Base-by-base conservation (phyloP, 2,797 vertebrate genomes). In the Tragelaphus eurycerus region DNA sequence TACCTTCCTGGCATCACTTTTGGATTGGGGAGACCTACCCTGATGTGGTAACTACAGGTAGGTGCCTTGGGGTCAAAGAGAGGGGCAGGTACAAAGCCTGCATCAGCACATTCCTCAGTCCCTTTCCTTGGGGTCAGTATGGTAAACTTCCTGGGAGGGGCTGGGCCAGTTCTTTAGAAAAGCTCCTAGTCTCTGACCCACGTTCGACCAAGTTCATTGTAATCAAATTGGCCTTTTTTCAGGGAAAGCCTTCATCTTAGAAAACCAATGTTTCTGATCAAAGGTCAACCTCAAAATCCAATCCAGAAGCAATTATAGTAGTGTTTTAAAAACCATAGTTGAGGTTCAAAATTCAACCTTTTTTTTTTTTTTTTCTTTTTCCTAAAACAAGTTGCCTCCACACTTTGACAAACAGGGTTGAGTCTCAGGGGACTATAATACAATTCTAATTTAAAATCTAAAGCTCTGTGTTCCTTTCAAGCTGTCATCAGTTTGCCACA, bases 231-330 rank as follows among this genome's bases (percentile, higher is more conserved):
- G 76, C 17, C 46, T 97, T 95, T 78, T 27, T 52, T 82, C 84
- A 91, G 48, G 46, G 60, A 97, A 17, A 54, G 31, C 6, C 76
- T 48, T 97, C 85, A 86, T 96, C 57, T 95, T 78, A 93, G 89
- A 91, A 97, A 97, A 88, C 82, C 90, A 90, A 34, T 52, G 78
- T 89, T 96, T 97, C 90, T 48, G 78, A 92, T 92, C 96, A 97
- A 97, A 98, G 85, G 91, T 94, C 92, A 95, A 90, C 85, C 67
- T 95, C 95, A 83, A 95, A 98, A 97, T 97, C 87, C 79, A 97
- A 96, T 96, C 89, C 89, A 87, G 89, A 96, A 95, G 60, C 85
- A 97, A 97, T 98, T 96, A 97, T 12, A 92, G 85, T 4, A 76
- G 52, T 90, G 89, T 86, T 86, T 98, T 97, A 96, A 97, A 93